These are phyloP conservation scores for Buceros bicornis DNA, from an alignment of 2,797 vertebrate genomes.

Conservation along the genomic window DNA sequence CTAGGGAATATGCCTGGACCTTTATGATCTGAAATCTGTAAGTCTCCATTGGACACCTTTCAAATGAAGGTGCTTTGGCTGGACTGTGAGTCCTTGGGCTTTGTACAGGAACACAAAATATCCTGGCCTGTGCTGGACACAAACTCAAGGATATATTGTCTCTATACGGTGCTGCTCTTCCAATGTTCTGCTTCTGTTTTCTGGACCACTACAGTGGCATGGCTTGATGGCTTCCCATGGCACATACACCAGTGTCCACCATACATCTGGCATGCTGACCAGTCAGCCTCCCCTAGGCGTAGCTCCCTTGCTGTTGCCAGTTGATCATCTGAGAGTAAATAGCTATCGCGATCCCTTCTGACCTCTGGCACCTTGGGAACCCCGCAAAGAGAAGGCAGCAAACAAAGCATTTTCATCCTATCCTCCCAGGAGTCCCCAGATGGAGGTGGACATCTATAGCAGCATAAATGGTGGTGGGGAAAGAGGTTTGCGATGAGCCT, in stretches of 20 bases:
- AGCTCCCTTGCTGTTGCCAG: not conserved
- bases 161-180: not conserved
- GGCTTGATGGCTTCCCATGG: not conserved
- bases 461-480: not conserved
- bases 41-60: not conserved
- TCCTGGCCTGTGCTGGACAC: not conserved
- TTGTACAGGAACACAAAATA: not conserved
- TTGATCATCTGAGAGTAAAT: too few species aligned
- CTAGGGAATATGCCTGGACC: not conserved
- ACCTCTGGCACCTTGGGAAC: not conserved
- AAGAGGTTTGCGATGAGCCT: not conserved
- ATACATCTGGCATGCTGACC: fast-evolving
- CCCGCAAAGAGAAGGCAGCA: not conserved
- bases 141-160: not conserved
- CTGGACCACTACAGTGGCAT: not conserved
- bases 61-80: not conserved
- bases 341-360: not conserved
- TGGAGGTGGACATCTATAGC: not conserved
- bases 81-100: not conserved
- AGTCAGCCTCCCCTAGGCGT: not conserved
- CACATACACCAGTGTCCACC: fast-evolving
- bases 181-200: fast-evolving
- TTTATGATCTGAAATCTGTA: not conserved
- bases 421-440: not conserved
- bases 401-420: not conserved